These are phyloP conservation scores for Esperia sulphurella DNA, from an alignment of 2,888 invertebrate genomes.

Conservation along the genomic window DNA sequence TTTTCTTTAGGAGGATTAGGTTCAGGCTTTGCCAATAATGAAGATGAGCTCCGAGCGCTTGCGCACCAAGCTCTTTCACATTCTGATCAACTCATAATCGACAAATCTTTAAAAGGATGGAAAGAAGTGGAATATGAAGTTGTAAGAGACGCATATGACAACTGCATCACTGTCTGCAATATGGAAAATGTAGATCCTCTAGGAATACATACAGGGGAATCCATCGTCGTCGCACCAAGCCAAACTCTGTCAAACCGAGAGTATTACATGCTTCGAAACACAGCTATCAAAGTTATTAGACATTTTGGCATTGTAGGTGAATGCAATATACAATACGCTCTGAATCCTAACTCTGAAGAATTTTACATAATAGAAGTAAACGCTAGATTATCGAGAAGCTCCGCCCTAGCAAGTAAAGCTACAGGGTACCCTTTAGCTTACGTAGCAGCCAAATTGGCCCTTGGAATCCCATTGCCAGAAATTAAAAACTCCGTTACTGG, in stretches of 20 bases:
- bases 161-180: conserved; percentile 99
- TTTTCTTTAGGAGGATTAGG: conserved; percentile 99
- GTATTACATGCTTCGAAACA: conserved; percentile 95
- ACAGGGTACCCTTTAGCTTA: conserved; percentile 99
- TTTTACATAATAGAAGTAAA: conserved; percentile 98
- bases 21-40: conserved; percentile 97
- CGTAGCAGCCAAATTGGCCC: conserved; percentile 97
- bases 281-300: conserved; percentile 96
- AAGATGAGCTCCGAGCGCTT: conserved; percentile 87
- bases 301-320: conserved; percentile 98
- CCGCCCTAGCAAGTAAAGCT: conserved; percentile 99
- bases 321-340: conserved; percentile 99
- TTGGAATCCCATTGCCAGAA: conserved; percentile 90
- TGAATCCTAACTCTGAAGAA: conserved; percentile 94
- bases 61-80: conserved; percentile 92
- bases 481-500: conserved; percentile 97
- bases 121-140: conserved; percentile 99
- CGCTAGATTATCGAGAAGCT: conserved; percentile 97
- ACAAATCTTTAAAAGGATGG: conserved; percentile 99
- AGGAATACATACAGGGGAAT: conserved; percentile 99
- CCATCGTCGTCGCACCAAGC: conserved; percentile 98
- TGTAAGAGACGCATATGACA: conserved; percentile 97
- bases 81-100: conserved; percentile 94
- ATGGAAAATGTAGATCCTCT: conserved; percentile 99
- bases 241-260: conserved; percentile 97